A percentile compares a stretch with the other conserved stretches of the same genome.
phyloP scores from a whole-genome alignment of 2,888 invertebrate species.

The Syritta pipiens region DNA sequence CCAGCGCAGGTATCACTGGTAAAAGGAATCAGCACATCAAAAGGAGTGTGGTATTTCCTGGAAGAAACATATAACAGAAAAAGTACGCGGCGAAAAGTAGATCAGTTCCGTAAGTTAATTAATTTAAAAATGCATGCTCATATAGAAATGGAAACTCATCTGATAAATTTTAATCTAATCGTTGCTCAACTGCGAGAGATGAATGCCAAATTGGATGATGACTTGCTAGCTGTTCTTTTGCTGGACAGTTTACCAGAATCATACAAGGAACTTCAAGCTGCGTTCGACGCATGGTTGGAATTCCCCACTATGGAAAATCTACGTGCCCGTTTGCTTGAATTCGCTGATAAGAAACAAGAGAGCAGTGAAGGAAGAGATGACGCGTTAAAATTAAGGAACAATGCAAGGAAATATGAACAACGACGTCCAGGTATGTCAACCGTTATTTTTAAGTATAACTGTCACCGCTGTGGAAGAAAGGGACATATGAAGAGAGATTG shows the following conservation, averaged over 20 bases:
- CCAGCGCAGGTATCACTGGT: slow-evolving; percentile 9
- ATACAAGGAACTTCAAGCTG: slow-evolving; percentile 9
- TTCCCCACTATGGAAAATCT: neutral
- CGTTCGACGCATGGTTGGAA: neutral
- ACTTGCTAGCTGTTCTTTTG: slow-evolving; percentile 7
- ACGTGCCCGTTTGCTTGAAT: neutral
- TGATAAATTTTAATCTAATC: slow-evolving; percentile 13
- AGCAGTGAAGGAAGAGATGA: too few relatives aligned
- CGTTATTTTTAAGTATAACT: slow-evolving; percentile 11
- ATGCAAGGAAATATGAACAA: neutral
- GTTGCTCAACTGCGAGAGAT: slow-evolving; percentile 16
- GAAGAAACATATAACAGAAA: slow-evolving; percentile 9
- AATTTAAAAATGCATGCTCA: slow-evolving; percentile 11
- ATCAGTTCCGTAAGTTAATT: slow-evolving; percentile 32
- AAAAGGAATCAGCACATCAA: slow-evolving; percentile 15
- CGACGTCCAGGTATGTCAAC: neutral
- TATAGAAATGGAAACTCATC: slow-evolving; percentile 15
- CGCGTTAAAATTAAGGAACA: too few relatives aligned
- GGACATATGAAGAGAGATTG: slow-evolving; percentile 35
- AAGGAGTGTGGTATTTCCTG: slow-evolving; percentile 27
- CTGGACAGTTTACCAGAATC: slow-evolving; percentile 17
- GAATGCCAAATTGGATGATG: slow-evolving; percentile 17
- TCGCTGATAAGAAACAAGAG: neutral
- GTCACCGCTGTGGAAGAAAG: slow-evolving; percentile 16
- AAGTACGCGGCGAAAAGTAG: slow-evolving; percentile 1